Evolutionary conservation across 2,888 invertebrate species (phyloP).

Genomic region (Drosophila ustulata): DNA sequence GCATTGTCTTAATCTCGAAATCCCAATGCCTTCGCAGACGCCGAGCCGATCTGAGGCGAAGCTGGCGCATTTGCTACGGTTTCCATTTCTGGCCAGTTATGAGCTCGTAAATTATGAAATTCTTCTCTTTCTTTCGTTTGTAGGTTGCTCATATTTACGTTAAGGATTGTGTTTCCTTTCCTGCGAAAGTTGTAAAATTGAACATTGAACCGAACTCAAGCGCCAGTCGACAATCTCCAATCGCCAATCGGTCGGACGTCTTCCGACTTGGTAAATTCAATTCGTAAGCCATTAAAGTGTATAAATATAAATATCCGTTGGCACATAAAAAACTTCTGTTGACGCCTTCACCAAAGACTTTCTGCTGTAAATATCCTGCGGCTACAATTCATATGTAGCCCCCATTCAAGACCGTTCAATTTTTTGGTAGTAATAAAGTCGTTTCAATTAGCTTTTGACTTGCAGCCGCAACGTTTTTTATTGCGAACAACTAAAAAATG

Average conservation of each 20-base stretch:
- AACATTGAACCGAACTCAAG: constrained; percentile 21
- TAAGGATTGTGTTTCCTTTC: constrained; percentile 73
- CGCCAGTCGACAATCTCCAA: constrained; percentile 24
- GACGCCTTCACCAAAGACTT: constrained; percentile 61
- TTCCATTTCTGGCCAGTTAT: constrained; percentile 69
- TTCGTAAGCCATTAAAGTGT: constrained; percentile 46
- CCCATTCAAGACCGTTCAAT: constrained; percentile 31
- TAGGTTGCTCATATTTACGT: constrained; percentile 46
- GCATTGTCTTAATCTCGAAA: constrained; percentile 48
- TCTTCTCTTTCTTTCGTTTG: constrained; percentile 45
- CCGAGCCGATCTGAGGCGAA: not conserved
- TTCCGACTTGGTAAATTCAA: constrained; percentile 53
- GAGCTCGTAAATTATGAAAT: constrained; percentile 75
- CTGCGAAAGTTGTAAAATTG: constrained; percentile 75
- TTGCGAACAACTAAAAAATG: constrained; percentile 23
- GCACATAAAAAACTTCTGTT: constrained; percentile 74
- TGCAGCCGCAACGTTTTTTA: constrained; percentile 37
- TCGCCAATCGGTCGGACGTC: not conserved
- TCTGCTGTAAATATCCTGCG: constrained; percentile 47
- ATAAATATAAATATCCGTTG: constrained; percentile 64
- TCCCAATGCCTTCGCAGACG: constrained; percentile 23
- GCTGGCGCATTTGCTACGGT: constrained; percentile 33
- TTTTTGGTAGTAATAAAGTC: constrained; percentile 73
- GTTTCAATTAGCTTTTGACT: constrained; percentile 72
- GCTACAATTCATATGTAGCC: constrained; percentile 15